These are phyloP conservation scores for Temnothorax ravouxi DNA, from an alignment of 2,888 invertebrate genomes.

Conservation along the genomic window DNA sequence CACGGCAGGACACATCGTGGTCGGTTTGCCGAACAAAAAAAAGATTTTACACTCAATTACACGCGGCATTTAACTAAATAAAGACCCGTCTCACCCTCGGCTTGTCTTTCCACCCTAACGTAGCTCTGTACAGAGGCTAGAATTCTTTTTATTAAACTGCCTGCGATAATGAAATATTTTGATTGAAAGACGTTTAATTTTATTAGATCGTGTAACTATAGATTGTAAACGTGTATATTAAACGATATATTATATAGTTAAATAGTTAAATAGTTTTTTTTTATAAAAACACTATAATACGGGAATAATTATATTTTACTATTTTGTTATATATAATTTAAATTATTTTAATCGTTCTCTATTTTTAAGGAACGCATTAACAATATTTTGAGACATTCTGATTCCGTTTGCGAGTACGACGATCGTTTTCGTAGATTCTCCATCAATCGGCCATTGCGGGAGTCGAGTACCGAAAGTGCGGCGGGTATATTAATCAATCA, in stretches of 20 bases:
- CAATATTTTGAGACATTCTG: background rate
- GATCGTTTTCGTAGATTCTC: conserved; percentile 47
- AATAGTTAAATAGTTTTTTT: background rate
- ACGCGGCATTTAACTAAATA: conserved; percentile 79
- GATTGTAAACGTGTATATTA: background rate
- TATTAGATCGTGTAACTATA: background rate
- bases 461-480: conserved; percentile 81
- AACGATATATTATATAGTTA: background rate
- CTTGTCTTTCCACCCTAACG: background rate
- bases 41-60: conserved; percentile 79
- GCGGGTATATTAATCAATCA: conserved; percentile 86
- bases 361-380: background rate
- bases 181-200: conserved; percentile 11
- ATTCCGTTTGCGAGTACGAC: conserved; percentile 16
- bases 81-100: conserved; percentile 62
- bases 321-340: background rate
- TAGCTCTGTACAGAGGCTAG: background rate
- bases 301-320: background rate
- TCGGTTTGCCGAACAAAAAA: conserved; percentile 66
- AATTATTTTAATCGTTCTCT: background rate
- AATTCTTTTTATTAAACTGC: conserved; percentile 40
- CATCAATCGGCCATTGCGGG: conserved; percentile 74
- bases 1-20: conserved; percentile 45
- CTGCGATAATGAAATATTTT: conserved; percentile 14
- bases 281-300: background rate